phyloP scores from a whole-genome alignment of 2,797 vertebrate species.

The Melopsittacus undulatus region DNA sequence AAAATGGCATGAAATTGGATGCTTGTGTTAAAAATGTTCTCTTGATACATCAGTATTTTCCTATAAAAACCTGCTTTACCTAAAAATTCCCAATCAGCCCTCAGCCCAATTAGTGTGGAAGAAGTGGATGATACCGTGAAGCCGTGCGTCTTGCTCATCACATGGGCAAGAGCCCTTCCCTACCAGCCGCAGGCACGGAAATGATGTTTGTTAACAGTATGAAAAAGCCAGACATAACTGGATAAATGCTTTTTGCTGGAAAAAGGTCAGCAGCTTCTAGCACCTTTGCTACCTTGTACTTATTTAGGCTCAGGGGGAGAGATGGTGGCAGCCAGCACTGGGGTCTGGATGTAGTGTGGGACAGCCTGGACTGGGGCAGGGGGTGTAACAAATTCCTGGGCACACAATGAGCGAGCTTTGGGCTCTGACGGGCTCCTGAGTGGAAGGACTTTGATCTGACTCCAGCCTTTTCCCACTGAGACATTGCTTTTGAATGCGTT shows the following conservation, averaged over 20 bases:
- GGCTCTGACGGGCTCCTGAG: not conserved
- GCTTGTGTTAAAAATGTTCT: not conserved
- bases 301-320: not conserved
- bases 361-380: fast-evolving
- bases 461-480: conserved; percentile 53
- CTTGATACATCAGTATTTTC: not conserved
- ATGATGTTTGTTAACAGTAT: not conserved
- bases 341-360: not conserved
- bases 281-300: not conserved
- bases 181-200: not conserved
- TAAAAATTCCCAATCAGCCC: not conserved
- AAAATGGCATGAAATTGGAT: not conserved
- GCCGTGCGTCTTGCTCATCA: not conserved
- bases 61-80: not conserved
- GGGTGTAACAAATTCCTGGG: not conserved
- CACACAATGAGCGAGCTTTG: not conserved
- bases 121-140: not conserved
- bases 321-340: not conserved
- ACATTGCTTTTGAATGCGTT: not conserved
- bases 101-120: not conserved
- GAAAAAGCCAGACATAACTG: not conserved
- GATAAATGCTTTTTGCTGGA: not conserved
- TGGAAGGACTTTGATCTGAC: conserved; percentile 28
- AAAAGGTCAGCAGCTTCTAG: not conserved
- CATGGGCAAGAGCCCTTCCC: not conserved